These are phyloP conservation scores for Enoplosus armatus DNA, from an alignment of 2,797 vertebrate genomes.

Conservation along the genomic window DNA sequence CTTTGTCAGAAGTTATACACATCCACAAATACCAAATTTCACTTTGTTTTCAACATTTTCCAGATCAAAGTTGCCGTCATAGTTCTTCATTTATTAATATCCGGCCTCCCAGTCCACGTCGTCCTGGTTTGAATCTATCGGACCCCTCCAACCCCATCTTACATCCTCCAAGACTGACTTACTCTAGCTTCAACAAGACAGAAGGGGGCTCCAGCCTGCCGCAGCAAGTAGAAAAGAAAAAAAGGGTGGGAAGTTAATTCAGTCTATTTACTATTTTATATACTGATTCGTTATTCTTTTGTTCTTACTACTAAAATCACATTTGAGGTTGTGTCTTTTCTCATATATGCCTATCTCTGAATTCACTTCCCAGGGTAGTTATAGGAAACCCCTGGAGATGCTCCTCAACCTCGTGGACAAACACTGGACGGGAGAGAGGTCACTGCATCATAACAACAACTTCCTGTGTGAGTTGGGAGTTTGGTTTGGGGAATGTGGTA, in stretches of 20 bases:
- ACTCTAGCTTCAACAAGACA: conserved; percentile 57
- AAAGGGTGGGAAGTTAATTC: conserved; percentile 63
- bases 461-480: conserved; percentile 87
- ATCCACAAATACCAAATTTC: neutral
- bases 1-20: neutral
- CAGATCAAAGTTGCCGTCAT: conserved; percentile 57
- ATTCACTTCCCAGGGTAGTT: conserved; percentile 72
- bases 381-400: conserved; percentile 83
- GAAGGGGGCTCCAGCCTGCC: conserved; percentile 41
- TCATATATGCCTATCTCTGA: conserved; percentile 29
- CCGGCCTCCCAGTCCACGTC: conserved; percentile 69
- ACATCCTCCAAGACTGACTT: conserved; percentile 76
- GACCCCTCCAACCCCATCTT: conserved; percentile 76
- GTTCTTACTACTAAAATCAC: neutral
- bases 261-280: neutral
- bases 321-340: conserved; percentile 5
- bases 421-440: conserved; percentile 84
- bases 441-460: conserved; percentile 83
- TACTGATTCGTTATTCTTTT: neutral
- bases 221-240: conserved; percentile 57
- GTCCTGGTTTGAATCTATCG: conserved; percentile 60
- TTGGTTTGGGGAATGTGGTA: conserved; percentile 43
- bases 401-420: conserved; percentile 89
- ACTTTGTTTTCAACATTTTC: conserved; percentile 28
- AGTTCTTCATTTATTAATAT: conserved; percentile 60